Percentiles rank a stretch among this genome's conserved stretches.
Evolutionary conservation across 2,888 invertebrate genomes (phyloP).

Genomic region (Seira ritae): DNA sequence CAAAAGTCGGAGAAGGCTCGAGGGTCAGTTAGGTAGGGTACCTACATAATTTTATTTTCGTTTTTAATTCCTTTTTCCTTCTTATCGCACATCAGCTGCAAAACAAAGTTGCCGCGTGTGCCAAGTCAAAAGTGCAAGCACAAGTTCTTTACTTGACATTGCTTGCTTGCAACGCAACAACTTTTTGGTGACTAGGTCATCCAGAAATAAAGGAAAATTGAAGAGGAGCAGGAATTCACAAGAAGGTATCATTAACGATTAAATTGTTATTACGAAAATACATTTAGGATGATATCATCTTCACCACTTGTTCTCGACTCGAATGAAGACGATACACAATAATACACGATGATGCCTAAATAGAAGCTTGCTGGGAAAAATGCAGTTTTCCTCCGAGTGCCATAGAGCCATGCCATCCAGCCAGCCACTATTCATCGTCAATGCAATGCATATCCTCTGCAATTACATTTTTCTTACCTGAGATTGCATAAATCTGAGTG

Average conservation of each 20-base stretch:
- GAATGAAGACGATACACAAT: neutral
- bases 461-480: neutral
- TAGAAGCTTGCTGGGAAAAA: no score
- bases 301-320: neutral
- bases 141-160: neutral
- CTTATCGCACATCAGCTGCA: neutral
- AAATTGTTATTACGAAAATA: slow-evolving; percentile 7
- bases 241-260: neutral
- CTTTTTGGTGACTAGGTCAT: slow-evolving; percentile 43
- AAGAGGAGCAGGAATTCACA: slow-evolving; percentile 4
- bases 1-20: neutral
- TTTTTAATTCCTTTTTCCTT: neutral
- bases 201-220: slow-evolving; percentile 31
- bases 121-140: slow-evolving; percentile 1
- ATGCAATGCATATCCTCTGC: no score
- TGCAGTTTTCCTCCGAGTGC: slow-evolving; percentile 1
- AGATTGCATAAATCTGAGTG: neutral
- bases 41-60: neutral
- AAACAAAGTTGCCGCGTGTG: slow-evolving; percentile 11
- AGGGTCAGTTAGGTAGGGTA: slow-evolving; percentile 2
- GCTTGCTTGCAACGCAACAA: neutral
- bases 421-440: no score
- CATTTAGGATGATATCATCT: slow-evolving; percentile 4
- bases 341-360: no score
- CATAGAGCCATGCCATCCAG: no score